phyloP scores from a whole-genome alignment of 1,140 invertebrate species.

The Nasonia vitripennis region DNA sequence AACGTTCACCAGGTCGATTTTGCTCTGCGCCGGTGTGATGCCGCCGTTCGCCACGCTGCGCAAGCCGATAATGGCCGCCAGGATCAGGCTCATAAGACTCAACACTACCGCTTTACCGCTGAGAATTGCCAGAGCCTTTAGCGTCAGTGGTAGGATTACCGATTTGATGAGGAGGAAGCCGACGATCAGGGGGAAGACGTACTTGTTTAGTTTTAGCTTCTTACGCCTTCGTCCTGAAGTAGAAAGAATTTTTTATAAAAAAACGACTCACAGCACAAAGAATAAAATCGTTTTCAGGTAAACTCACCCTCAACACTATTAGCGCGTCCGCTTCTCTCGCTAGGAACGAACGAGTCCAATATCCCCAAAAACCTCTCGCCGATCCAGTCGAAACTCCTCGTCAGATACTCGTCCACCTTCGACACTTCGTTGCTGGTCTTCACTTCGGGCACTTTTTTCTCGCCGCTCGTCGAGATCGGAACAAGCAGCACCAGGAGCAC shows the following conservation, averaged over 20 bases:
- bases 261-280: neutral
- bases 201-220: conserved; percentile 70
- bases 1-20: conserved; percentile 62
- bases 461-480: conserved; percentile 48
- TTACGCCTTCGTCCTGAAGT: conserved; percentile 61
- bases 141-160: conserved; percentile 78
- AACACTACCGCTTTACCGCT: conserved; percentile 78
- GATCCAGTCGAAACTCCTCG: conserved; percentile 54
- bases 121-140: conserved; percentile 79
- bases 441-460: conserved; percentile 33
- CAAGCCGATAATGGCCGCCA: conserved; percentile 73
- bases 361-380: conserved; percentile 55
- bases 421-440: conserved; percentile 29
- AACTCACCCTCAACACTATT: conserved; percentile 53
- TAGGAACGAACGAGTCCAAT: conserved; percentile 57
- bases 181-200: conserved; percentile 77
- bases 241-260: conserved; percentile 45
- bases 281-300: too few species aligned
- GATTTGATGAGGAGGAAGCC: conserved; percentile 79
- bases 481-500: conserved; percentile 51
- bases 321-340: conserved; percentile 45
- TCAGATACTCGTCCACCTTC: conserved; percentile 32
- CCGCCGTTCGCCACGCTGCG: conserved; percentile 58
- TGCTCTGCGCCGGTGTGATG: conserved; percentile 45
- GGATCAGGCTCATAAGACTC: conserved; percentile 76